Evolutionary conservation across 2,888 invertebrate genomes (phyloP), one percentile per base, ranked within the genome.

Genomic region (Resseliella maxima): DNA sequence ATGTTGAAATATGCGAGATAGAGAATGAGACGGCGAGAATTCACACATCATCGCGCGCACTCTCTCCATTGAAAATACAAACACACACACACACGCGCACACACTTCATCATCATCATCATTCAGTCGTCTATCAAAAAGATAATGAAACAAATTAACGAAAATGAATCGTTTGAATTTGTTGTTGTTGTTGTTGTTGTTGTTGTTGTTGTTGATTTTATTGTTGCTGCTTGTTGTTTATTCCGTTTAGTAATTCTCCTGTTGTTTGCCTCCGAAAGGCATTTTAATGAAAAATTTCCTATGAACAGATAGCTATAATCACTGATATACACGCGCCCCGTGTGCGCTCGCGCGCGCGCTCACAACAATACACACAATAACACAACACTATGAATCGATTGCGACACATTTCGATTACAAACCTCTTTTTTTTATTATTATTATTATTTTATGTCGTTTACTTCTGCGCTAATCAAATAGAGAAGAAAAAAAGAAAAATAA

Each of bases 251-350:
- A 8, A 59, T 59, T 27, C 2, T 15, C 72, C 1, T 12, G 24
- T 59, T 59, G 15, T 31, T 31, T 5, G 12, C 21, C 5, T 59
- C 59, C 31, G 31, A 72, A 72, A 72, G 72, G 31, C 72, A 72
- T 31, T 35, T n/a, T 72, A 72, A 72, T 72, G 72, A 72, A 12
- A n/a, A 72, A 35, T 35, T 72, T 72, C 72, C 72, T 72, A 72
- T 72, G 72, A 35, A 72, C 35, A 72, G 72, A 72, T 72, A 72
- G 72, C 72, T 72, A 72, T 35, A 72, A 72, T 72, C 72, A 72
- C 35, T 35, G 31, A 72, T 35, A 59, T 24, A 24, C 59, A n/a
- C 72, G 72, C 46, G 46, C 46, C n/a, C n/a, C n/a, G n/a, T n/a
- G n/a, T n/a, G n/a, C n/a, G n/a, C n/a, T n/a, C n/a, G 46, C 46